Base-by-base conservation (phyloP, 1,140 invertebrate species). In the Trichomalopsis sarcophagae region DNA sequence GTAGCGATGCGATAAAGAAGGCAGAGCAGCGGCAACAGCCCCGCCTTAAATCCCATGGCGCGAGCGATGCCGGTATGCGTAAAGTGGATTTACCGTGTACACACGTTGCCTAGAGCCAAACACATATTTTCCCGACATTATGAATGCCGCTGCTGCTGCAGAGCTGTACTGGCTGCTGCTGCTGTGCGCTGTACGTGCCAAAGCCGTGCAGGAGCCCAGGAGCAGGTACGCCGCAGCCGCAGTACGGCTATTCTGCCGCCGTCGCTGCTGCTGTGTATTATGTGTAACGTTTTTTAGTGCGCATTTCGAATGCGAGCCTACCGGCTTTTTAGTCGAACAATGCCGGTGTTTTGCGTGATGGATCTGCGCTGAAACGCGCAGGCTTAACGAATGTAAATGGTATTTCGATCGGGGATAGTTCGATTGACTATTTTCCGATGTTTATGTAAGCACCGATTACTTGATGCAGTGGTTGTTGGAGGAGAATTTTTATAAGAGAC, bases 61-160 rank as follows among this genome's bases (percentile, higher is more conserved):
- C 74, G 68, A 71, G 71, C 30, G 30, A 62, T 62, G 55, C 75
- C 74, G 44, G 80, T 80, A 81, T 68, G 76, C 77, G 79, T 80
- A 77, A 71, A 82, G 83, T 85, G 80, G 84, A 84, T 82, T 87
- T 87, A 82, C 76, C 83, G 81, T 76, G 81, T 82, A 84, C 86
- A 84, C 86, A 82, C 79, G 68, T 47, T 80, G 80, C 79, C 81
- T 82, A 84, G 80, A 84, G 80, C 83, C 79, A 87, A 84, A 76
- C 76, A 87, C 78, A 81, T 84, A 86, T 87, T 85, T 87, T 85
- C 23, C 81, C 77, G 81, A 87, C 76, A 74, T 81, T 87, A 87
- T 79, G 83, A 84, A 79, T 74, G 66, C 86, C 79, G 47, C 33
- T 21, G 74, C 62, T n/a, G 36, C 21, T 23, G 50, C n/a, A 9